Percentiles rank a stretch among this genome's conserved stretches.
phyloP scores from a whole-genome alignment of 2,113 vertebrate genomes.

The Laticauda laticaudata region DNA sequence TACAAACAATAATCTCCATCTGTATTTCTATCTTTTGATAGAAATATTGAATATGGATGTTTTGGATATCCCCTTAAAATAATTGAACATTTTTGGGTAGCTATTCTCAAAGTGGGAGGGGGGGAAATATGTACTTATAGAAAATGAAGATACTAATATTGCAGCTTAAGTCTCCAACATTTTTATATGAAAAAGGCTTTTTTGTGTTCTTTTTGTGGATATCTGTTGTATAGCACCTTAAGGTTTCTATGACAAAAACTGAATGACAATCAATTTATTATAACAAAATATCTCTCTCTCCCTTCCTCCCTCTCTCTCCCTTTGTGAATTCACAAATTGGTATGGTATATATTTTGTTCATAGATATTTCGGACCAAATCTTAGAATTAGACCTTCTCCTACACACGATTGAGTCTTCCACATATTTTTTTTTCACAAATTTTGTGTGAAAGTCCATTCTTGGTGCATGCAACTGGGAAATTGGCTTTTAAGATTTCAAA shows the following conservation, averaged over 20 bases:
- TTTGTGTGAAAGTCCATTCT: constrained; percentile 31
- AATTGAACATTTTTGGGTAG: background rate
- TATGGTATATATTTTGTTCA: constrained; percentile 38
- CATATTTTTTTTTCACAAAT: background rate
- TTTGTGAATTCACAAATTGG: background rate
- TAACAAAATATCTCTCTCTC: background rate
- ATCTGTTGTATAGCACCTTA: background rate
- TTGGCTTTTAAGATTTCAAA: constrained; percentile 13
- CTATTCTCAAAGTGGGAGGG: background rate
- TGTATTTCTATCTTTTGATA: background rate
- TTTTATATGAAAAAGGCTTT: background rate
- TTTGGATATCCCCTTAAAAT: background rate
- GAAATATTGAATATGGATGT: background rate
- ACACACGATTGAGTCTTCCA: constrained; percentile 33
- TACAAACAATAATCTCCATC: background rate
- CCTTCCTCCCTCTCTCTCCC: background rate
- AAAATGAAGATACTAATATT: background rate
- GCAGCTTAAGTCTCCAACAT: background rate
- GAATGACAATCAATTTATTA: background rate
- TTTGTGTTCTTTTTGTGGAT: background rate
- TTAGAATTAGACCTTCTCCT: constrained; percentile 34
- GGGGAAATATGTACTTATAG: too few relatives aligned
- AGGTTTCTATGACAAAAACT: background rate
- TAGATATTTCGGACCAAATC: constrained; percentile 20
- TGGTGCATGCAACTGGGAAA: constrained; percentile 7